phyloP scores from a whole-genome alignment of 1,140 invertebrate species.

The Ips typographus region DNA sequence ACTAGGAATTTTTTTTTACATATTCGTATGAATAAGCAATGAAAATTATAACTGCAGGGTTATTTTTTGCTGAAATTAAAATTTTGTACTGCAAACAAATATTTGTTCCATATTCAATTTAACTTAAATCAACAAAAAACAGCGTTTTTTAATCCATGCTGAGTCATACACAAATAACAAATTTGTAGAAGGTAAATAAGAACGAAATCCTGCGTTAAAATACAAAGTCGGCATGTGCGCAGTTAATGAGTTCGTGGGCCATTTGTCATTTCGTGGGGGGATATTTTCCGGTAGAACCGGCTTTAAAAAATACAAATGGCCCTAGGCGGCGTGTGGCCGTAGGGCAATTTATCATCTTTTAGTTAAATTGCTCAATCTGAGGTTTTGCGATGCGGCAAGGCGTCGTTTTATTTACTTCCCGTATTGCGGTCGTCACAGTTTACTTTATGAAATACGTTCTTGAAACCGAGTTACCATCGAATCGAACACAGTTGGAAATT shows the following conservation, averaged over 20 bases:
- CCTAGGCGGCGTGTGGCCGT: conserved; percentile 11
- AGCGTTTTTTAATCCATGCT: too few relatives aligned
- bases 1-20: too few relatives aligned
- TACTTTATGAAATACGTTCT: neutral
- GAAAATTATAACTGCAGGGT: too few relatives aligned
- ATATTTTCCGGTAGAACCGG: conserved; percentile 5
- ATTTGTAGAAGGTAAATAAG: too few relatives aligned
- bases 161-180: too few relatives aligned
- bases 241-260: conserved; percentile 7
- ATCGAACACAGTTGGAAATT: neutral
- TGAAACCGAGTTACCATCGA: neutral
- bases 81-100: too few relatives aligned
- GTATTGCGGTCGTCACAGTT: conserved; percentile 4
- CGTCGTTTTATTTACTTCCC: conserved; percentile 8
- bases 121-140: too few relatives aligned
- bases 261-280: conserved; percentile 7
- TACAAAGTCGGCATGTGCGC: conserved; percentile 5
- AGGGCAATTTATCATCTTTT: conserved; percentile 14
- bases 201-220: neutral
- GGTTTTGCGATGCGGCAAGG: conserved; percentile 8
- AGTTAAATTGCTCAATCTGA: conserved; percentile 13
- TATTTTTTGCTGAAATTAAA: too few relatives aligned
- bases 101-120: too few relatives aligned
- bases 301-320: conserved; percentile 24
- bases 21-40: too few relatives aligned